Conservation (phyloP, 2,797 vertebrate species). For the Enteromius argenteus region DNA sequence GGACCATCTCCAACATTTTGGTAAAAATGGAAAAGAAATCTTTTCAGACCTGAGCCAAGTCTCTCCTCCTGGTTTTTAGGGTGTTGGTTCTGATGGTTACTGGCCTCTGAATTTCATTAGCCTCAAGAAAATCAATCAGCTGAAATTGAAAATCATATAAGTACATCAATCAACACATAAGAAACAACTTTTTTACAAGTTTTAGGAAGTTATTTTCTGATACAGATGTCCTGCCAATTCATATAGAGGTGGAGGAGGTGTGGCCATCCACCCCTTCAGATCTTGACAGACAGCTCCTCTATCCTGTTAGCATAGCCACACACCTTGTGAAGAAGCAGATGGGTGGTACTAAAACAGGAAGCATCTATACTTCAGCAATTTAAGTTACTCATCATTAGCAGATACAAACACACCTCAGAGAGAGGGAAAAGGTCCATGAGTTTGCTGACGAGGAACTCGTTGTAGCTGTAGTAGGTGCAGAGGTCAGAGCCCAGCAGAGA, state of each 20-base stretch:
- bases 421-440: conserved; percentile 92
- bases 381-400: neutral
- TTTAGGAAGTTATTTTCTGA: neutral
- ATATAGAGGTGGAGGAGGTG: conserved; percentile 49
- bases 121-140: conserved; percentile 95
- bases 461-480: conserved; percentile 95
- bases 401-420: conserved; percentile 83
- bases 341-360: conserved; percentile 59
- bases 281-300: conserved; percentile 49
- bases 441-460: conserved; percentile 87
- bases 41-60: conserved; percentile 90
- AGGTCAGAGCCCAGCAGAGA: conserved; percentile 86
- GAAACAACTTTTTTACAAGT: neutral
- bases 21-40: neutral
- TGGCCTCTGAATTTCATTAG: conserved; percentile 94
- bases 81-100: conserved; percentile 96
- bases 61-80: conserved; percentile 92
- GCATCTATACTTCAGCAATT: neutral
- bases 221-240: conserved; percentile 51
- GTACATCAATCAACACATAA: neutral
- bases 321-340: conserved; percentile 41
- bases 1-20: neutral
- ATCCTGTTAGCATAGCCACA: conserved; percentile 62
- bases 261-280: conserved; percentile 65
- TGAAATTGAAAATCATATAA: conserved; percentile 60